Base-by-base conservation (phyloP, 2,797 vertebrate genomes). In the Schizothorax lantsangensis region DNA sequence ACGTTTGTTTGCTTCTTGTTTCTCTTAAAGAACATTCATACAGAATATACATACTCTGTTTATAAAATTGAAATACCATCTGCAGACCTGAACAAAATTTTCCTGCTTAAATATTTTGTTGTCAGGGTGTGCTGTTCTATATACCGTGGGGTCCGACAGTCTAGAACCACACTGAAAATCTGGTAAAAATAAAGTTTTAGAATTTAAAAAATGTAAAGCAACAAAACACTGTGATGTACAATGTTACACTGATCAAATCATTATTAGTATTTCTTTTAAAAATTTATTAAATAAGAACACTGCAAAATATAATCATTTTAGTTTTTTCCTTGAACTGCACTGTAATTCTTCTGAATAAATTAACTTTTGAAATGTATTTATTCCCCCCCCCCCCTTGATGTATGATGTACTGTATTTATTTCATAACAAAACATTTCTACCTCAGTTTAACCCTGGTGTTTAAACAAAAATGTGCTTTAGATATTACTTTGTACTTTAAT, bases 371-470 rank as follows among this genome's bases (percentile, higher is more conserved):
- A 23, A 38, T 43, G 7, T 66, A 15, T 84, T 66, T 66, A 54
- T 74, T 49, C 8, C 43, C 30, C 49, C 3, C 49, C 3, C 45
- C 33, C 17, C 5, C 43, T 4, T 43, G 1, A 47, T 3, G 11
- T 43, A n/a, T 59, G 21, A 69, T 80, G 75, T 23, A 84, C 36
- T 84, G 72, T 73, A 73, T 73, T 75, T 21, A 72, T 72, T n/a
- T 19, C n/a, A 23, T 14, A 30, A 11, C 12, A 23, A 40, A 57
- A 64, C 0, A 38, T 64, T 75, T 79, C 79, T 80, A 89, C 80
- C 84, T 86, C 80, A 59, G 43, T 75, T 66, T 69, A 68, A 47
- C 17, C 11, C 71, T 40, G 38, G 19, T 78, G 17, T 54, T 57
- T 64, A 62, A 8, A 78, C 40, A 1, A 49, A 59, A 33, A 45